Evolutionary conservation across 2,797 vertebrate species (phyloP).

Genomic region (Botia kubotai): DNA sequence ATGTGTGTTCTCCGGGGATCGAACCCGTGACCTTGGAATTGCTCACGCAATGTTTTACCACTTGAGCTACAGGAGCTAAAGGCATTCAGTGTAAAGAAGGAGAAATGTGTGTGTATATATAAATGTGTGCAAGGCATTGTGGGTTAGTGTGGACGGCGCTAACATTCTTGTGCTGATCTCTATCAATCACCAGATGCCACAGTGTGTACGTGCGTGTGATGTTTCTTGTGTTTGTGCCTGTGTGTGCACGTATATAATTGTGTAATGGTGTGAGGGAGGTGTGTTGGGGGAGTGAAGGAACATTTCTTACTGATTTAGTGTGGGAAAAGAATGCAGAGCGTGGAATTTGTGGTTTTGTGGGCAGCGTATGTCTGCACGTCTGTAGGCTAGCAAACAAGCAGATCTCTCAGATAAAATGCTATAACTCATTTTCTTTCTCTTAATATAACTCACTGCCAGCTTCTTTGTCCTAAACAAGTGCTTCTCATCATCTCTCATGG

Average conservation of each 20-base stretch:
- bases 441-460: slow-evolving; percentile 13
- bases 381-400: slow-evolving; percentile 21
- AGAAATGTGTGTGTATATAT: slow-evolving; percentile 13
- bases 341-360: slow-evolving; percentile 36
- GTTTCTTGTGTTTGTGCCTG: slow-evolving; percentile 1
- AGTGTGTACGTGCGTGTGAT: not conserved
- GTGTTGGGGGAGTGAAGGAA: not conserved
- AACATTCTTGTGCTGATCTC: slow-evolving; percentile 22
- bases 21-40: not conserved
- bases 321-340: not conserved
- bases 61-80: not conserved
- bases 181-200: not conserved
- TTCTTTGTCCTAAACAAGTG: not conserved
- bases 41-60: not conserved
- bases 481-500: not conserved
- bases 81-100: not conserved
- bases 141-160: slow-evolving; percentile 12
- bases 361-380: slow-evolving; percentile 2
- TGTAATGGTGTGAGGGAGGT: not conserved
- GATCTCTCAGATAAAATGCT: slow-evolving; percentile 9
- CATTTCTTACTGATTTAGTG: slow-evolving; percentile 41
- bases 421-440: slow-evolving; percentile 13
- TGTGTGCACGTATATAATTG: slow-evolving; percentile 1
- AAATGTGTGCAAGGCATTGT: slow-evolving; percentile 24
- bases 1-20: not conserved